phyloP scores from a whole-genome alignment of 2,888 invertebrate genomes.

The Argyresthia albistria region DNA sequence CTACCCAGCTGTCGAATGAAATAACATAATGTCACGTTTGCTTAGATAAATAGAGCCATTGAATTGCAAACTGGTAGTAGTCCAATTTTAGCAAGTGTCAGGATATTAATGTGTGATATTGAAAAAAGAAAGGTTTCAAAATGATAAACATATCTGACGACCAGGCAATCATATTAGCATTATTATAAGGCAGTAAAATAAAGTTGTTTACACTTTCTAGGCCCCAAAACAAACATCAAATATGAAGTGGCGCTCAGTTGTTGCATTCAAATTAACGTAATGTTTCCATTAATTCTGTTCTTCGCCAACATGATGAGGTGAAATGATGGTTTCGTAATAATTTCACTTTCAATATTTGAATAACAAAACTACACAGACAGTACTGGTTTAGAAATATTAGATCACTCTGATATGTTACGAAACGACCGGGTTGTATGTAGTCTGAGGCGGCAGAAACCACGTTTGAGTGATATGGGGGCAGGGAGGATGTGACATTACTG shows the following conservation, averaged over 20 bases:
- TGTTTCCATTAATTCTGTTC: not conserved
- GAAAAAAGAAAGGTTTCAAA: no score
- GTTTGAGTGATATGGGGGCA: no score
- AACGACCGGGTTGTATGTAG: not conserved
- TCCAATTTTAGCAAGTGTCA: no score
- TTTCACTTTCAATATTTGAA: conserved; percentile 5
- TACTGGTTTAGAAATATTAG: not conserved
- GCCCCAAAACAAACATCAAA: not conserved
- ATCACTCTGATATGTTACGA: not conserved
- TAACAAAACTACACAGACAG: not conserved
- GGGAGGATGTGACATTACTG: no score
- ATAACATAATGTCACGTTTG: no score
- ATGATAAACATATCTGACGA: no score
- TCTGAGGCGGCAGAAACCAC: no score
- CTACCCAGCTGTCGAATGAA: no score
- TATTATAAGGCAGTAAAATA: not conserved
- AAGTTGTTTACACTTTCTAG: not conserved
- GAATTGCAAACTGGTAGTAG: no score
- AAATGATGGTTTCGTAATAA: not conserved
- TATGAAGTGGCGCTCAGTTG: not conserved
- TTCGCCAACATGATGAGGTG: not conserved
- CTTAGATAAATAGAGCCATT: no score
- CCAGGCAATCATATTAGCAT: no score
- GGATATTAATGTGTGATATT: no score
- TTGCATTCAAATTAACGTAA: not conserved